Conservation (phyloP, 2,888 invertebrate species). For the Acrocyrtus sp. region DNA sequence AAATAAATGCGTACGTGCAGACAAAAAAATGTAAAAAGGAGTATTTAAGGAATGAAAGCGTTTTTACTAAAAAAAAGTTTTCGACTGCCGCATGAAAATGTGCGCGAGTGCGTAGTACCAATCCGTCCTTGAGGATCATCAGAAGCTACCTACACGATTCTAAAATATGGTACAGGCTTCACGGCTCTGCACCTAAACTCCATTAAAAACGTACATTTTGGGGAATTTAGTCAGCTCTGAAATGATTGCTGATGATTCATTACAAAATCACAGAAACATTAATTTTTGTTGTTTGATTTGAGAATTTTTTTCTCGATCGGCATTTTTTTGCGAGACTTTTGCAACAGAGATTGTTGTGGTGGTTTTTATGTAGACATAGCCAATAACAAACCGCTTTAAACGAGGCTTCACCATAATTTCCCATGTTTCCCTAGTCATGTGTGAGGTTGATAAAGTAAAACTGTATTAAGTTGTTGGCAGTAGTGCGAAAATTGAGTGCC, state of each 20-base stretch:
- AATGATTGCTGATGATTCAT: neutral
- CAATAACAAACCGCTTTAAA: too few species aligned
- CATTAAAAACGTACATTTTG: too few species aligned
- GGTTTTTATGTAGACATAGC: neutral
- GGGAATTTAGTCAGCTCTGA: too few species aligned
- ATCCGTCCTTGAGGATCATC: constrained; percentile 12
- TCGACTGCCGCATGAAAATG: neutral
- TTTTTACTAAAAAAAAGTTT: neutral
- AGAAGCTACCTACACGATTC: too few species aligned
- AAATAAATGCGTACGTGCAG: neutral
- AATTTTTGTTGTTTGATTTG: neutral
- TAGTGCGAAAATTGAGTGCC: too few species aligned
- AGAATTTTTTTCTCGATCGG: neutral
- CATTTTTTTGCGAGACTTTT: neutral
- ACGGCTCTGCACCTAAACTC: too few species aligned
- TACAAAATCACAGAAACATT: too few species aligned
- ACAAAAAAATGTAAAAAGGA: neutral
- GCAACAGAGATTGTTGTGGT: neutral
- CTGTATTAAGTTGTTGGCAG: too few species aligned
- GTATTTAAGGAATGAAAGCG: neutral
- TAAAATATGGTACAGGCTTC: too few species aligned
- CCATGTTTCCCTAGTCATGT: neutral
- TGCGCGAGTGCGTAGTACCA: neutral
- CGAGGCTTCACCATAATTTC: neutral
- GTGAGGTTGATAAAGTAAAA: too few species aligned